Evolutionary conservation across 1,140 invertebrate species (phyloP).

Genomic region (Orussus abietinus): DNA sequence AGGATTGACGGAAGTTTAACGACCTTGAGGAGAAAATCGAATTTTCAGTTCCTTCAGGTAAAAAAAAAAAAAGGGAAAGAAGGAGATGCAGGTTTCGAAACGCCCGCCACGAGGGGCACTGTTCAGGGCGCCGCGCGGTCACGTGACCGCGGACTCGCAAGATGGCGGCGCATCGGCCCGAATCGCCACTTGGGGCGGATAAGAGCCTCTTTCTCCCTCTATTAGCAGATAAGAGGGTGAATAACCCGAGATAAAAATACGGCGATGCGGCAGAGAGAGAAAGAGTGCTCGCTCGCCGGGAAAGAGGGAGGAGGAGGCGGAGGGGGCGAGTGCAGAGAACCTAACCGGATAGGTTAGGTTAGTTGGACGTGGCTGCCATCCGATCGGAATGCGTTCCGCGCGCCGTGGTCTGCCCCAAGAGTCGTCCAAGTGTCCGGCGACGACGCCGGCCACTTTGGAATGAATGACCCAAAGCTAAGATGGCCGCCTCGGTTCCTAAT

Average conservation of each 20-base stretch:
- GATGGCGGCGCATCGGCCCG: slow-evolving; percentile 6
- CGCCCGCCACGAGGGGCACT: too few relatives aligned
- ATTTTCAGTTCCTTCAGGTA: too few relatives aligned
- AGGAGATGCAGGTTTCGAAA: too few relatives aligned
- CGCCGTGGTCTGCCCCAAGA: slow-evolving; percentile 29
- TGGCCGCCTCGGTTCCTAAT: slow-evolving; percentile 39
- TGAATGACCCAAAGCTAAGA: slow-evolving; percentile 49
- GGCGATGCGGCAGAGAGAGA: slow-evolving; percentile 14
- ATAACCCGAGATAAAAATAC: slow-evolving; percentile 53
- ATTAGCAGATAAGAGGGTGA: slow-evolving; percentile 45
- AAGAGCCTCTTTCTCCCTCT: too few relatives aligned
- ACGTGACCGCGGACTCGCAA: too few relatives aligned
- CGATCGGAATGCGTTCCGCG: slow-evolving; percentile 44
- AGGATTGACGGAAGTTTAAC: too few relatives aligned
- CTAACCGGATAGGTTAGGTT: too few relatives aligned
- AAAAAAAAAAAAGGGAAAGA: too few relatives aligned
- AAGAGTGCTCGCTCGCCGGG: slow-evolving; percentile 12
- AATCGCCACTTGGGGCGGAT: slow-evolving; percentile 14
- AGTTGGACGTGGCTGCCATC: slow-evolving; percentile 36
- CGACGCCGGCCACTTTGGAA: slow-evolving; percentile 26
- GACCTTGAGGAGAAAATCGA: too few relatives aligned
- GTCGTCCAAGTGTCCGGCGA: slow-evolving; percentile 33
- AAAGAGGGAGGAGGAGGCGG: slow-evolving; percentile 9
- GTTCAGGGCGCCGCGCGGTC: too few relatives aligned
- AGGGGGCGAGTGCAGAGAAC: too few relatives aligned